These are phyloP conservation scores for Trissolcus basalis DNA, from an alignment of 1,140 invertebrate genomes.

Conservation along the genomic window DNA sequence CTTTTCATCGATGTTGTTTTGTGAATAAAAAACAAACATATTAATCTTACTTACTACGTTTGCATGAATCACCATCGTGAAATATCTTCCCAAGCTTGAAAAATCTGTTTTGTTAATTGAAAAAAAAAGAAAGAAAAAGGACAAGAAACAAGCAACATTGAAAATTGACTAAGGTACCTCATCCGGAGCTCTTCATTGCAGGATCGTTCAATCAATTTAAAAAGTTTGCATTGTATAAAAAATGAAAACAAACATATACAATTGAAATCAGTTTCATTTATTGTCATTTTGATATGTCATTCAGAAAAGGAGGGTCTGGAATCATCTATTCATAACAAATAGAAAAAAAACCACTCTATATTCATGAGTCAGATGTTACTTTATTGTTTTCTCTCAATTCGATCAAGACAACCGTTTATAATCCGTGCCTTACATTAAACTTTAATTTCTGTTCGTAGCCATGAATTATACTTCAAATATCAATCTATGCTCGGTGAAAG, in stretches of 20 bases:
- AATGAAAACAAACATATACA: slow-evolving; percentile 23
- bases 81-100: slow-evolving; percentile 32
- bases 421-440: slow-evolving; percentile 60
- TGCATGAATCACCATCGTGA: slow-evolving; percentile 53
- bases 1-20: slow-evolving; percentile 12
- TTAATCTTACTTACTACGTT: slow-evolving; percentile 41
- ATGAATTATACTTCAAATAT: slow-evolving; percentile 46
- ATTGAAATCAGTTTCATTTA: background rate
- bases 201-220: slow-evolving; percentile 35
- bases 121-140: slow-evolving; percentile 19
- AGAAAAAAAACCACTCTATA: slow-evolving; percentile 52
- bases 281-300: slow-evolving; percentile 1
- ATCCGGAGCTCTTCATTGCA: slow-evolving; percentile 55
- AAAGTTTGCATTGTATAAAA: slow-evolving; percentile 17
- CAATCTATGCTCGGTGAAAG: slow-evolving; percentile 44
- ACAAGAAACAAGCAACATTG: slow-evolving; percentile 40
- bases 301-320: slow-evolving; percentile 48
- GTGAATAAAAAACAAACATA: slow-evolving; percentile 25
- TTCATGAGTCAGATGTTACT: slow-evolving; percentile 63
- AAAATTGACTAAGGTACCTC: slow-evolving; percentile 36
- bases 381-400: slow-evolving; percentile 66
- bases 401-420: slow-evolving; percentile 60
- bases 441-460: slow-evolving; percentile 44
- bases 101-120: slow-evolving; percentile 35
- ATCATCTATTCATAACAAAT: slow-evolving; percentile 56